phyloP scores from a whole-genome alignment of 2,888 invertebrate genomes.

The Cephus spinipes region DNA sequence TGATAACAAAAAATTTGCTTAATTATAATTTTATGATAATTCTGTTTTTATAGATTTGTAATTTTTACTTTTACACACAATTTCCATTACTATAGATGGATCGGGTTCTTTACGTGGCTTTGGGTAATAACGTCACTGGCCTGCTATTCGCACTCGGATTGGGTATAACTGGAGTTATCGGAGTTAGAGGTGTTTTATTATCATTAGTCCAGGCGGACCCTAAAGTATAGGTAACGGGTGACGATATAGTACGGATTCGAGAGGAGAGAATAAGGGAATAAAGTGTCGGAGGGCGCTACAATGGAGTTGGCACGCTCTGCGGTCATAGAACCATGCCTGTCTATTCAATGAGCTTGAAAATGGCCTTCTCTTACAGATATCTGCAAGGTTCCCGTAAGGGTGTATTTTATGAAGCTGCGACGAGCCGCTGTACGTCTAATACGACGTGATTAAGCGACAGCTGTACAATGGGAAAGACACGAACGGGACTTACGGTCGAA shows the following conservation, averaged over 20 bases:
- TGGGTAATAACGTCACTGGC: background rate
- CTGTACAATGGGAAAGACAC: background rate
- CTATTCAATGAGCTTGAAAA: constrained; percentile 67
- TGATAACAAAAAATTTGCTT: background rate
- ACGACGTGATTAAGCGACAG: constrained; percentile 44
- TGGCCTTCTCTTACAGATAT: constrained; percentile 64
- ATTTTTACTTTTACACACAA: background rate
- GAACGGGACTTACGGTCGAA: background rate
- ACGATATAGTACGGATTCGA: constrained; percentile 51
- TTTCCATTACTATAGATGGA: background rate
- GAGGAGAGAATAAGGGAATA: constrained; percentile 57
- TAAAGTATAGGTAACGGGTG: constrained; percentile 38
- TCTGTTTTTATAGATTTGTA: background rate
- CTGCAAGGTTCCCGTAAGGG: constrained; percentile 51
- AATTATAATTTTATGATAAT: background rate
- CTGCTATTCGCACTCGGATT: background rate
- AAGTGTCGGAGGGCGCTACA: constrained; percentile 61
- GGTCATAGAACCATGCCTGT: constrained; percentile 66
- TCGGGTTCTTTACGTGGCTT: background rate
- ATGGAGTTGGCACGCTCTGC: constrained; percentile 65
- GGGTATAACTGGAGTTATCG: background rate
- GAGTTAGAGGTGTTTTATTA: constrained; percentile 28
- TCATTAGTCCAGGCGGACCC: constrained; percentile 42
- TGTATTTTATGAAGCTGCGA: constrained; percentile 61
- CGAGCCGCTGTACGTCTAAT: constrained; percentile 47